These are phyloP conservation scores for Euschistus heros DNA, from an alignment of 1,140 invertebrate genomes.

Conservation along the genomic window DNA sequence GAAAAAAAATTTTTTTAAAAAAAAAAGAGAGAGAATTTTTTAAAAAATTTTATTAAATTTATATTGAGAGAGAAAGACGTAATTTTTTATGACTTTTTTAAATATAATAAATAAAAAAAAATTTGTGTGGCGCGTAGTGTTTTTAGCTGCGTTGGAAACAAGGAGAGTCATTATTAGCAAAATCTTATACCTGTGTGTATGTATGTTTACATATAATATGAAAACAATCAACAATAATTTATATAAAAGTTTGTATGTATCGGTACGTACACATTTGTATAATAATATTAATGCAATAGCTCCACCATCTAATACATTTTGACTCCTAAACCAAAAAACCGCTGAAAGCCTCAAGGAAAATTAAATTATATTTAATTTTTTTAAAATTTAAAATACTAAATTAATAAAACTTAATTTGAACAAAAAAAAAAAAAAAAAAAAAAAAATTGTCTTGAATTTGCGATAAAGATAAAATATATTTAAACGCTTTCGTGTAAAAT, in stretches of 20 bases:
- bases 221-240: too few species aligned
- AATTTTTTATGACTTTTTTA: constrained; percentile 26
- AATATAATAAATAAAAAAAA: constrained; percentile 24
- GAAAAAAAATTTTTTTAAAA: constrained; percentile 14
- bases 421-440: too few species aligned
- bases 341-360: constrained; percentile 8
- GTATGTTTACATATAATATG: too few species aligned
- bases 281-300: constrained; percentile 18
- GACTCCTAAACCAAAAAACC: constrained; percentile 11
- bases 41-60: constrained; percentile 25
- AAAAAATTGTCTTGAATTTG: constrained; percentile 1
- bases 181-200: too few species aligned
- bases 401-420: too few species aligned
- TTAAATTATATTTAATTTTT: neutral
- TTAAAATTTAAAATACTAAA: too few species aligned
- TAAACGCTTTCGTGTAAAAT: neutral
- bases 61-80: constrained; percentile 26
- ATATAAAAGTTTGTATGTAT: neutral
- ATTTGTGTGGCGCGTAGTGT: constrained; percentile 29
- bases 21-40: constrained; percentile 26
- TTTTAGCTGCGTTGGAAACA: constrained; percentile 29
- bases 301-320: constrained; percentile 8
- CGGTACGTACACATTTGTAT: neutral
- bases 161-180: constrained; percentile 27
- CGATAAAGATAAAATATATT: neutral